Evolutionary conservation across 1,140 invertebrate genomes (phyloP).

Genomic region (Steinernema khuongi): DNA sequence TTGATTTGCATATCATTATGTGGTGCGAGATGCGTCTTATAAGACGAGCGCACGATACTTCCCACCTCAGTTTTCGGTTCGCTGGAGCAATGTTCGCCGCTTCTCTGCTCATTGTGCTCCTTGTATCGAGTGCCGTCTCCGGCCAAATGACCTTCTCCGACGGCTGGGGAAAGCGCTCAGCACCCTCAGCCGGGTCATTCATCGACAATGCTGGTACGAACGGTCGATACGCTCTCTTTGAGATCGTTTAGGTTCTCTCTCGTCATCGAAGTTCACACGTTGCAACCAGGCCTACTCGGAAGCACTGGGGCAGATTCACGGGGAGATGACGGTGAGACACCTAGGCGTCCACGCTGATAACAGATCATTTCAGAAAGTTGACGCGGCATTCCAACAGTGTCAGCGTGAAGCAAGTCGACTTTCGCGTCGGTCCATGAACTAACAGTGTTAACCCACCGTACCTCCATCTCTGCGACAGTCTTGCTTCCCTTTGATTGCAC

Average conservation of each 20-base stretch:
- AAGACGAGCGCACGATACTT: not conserved
- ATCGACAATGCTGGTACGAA: not conserved
- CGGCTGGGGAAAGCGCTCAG: not conserved
- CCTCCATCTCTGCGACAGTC: not conserved
- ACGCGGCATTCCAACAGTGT: not conserved
- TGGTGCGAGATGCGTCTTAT: not conserved
- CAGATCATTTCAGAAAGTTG: conserved; percentile 13
- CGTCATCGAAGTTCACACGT: not conserved
- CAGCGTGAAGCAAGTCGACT: not conserved
- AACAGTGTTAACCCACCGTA: not conserved
- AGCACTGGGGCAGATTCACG: conserved; percentile 7
- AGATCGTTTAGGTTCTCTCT: not conserved
- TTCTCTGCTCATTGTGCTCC: not conserved
- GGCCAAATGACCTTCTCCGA: not conserved
- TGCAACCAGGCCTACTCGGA: conserved; percentile 8
- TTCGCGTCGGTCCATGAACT: not conserved
- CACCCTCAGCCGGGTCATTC: not conserved
- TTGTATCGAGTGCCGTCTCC: not conserved
- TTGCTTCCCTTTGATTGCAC: not conserved
- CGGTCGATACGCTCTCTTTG: not conserved
- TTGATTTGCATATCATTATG: not conserved
- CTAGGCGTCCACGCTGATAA: not conserved
- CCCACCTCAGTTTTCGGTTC: not conserved
- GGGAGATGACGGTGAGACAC: not conserved
- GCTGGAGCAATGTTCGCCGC: not conserved